A percentile compares a stretch with the other conserved stretches of the same genome.
Evolutionary conservation across 2,888 invertebrate genomes (phyloP).

Genomic region (Athalia circularis): DNA sequence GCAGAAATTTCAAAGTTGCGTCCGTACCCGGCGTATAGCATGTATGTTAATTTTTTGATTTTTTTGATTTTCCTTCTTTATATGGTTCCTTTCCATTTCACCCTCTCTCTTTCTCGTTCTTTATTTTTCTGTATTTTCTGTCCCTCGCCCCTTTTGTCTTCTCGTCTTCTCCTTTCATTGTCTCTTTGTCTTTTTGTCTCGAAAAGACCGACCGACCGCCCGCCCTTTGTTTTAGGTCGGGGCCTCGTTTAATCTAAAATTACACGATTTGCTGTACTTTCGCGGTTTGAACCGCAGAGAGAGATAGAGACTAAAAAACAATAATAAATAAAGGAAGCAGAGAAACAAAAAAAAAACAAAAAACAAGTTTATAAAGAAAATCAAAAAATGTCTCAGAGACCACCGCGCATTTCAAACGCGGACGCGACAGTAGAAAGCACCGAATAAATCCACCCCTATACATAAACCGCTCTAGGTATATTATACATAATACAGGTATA

Average conservation of each 20-base stretch:
- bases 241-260: not conserved
- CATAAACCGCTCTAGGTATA: too few relatives aligned
- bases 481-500: too few relatives aligned
- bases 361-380: too few relatives aligned
- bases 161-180: slow-evolving; percentile 19
- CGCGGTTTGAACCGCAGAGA: not conserved
- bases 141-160: slow-evolving; percentile 42
- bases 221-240: slow-evolving; percentile 10
- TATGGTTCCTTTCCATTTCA: slow-evolving; percentile 38
- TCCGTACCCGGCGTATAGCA: not conserved
- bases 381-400: too few relatives aligned
- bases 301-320: too few relatives aligned
- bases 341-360: not conserved
- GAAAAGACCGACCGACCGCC: slow-evolving; percentile 3
- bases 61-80: slow-evolving; percentile 25
- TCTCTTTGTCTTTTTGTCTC: slow-evolving; percentile 42
- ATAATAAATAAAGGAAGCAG: too few relatives aligned
- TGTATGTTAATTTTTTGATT: not conserved
- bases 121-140: not conserved
- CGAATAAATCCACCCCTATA: too few relatives aligned
- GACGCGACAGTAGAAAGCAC: too few relatives aligned
- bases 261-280: slow-evolving; percentile 21
- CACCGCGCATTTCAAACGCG: too few relatives aligned
- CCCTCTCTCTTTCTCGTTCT: not conserved
- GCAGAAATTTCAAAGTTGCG: slow-evolving; percentile 57